Percentiles rank a stretch among this genome's conserved stretches.
Evolutionary conservation across 2,888 invertebrate genomes (phyloP).

Genomic region (Limnephilus lunatus): DNA sequence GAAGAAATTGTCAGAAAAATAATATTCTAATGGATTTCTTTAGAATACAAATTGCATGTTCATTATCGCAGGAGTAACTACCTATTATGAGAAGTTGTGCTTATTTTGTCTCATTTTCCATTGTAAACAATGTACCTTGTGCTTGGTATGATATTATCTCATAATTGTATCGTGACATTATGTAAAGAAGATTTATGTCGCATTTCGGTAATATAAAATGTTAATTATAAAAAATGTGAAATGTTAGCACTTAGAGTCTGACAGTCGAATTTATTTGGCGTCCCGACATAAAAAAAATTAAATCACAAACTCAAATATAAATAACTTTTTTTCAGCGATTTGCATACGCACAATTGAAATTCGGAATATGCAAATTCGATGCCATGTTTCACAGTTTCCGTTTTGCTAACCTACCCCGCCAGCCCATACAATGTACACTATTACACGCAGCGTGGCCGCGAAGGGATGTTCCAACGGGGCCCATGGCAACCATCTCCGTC

Average conservation of each 20-base stretch:
- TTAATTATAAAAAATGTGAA: neutral
- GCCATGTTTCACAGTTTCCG: conserved; percentile 44
- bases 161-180: neutral
- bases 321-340: conserved; percentile 37
- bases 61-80: too few relatives aligned
- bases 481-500: neutral
- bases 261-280: neutral
- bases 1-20: too few relatives aligned
- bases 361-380: conserved; percentile 50
- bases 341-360: conserved; percentile 53
- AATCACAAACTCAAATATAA: conserved; percentile 31
- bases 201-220: neutral
- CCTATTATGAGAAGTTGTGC: neutral
- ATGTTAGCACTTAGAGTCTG: neutral
- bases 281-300: neutral
- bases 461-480: neutral
- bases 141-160: neutral
- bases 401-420: conserved; percentile 5
- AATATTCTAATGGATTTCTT: neutral
- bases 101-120: neutral
- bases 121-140: neutral
- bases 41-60: too few relatives aligned
- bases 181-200: neutral
- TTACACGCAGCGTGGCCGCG: conserved; percentile 12
- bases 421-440: conserved; percentile 11